These are phyloP conservation scores for Nibea albiflora DNA, from an alignment of 2,113 vertebrate species.

Conservation along the genomic window DNA sequence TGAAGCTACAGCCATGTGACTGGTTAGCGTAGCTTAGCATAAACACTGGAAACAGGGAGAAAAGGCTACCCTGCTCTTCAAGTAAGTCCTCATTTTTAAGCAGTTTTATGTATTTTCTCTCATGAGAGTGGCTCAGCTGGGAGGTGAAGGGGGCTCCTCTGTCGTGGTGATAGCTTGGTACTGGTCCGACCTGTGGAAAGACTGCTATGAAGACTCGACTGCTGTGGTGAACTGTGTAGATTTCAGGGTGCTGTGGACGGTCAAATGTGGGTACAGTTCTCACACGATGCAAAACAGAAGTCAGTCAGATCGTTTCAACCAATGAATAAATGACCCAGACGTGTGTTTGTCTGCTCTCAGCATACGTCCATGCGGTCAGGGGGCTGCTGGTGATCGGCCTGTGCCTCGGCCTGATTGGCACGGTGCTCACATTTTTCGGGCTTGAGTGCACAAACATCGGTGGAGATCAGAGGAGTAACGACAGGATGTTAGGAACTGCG, in stretches of 20 bases:
- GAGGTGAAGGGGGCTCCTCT: slow-evolving; percentile 35
- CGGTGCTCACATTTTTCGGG: slow-evolving; percentile 63
- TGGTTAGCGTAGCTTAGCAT: background rate
- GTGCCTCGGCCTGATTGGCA: slow-evolving; percentile 47
- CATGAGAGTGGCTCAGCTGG: slow-evolving; percentile 45
- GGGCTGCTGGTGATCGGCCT: slow-evolving; percentile 68
- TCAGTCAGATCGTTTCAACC: background rate
- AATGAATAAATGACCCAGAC: background rate
- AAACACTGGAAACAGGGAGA: background rate
- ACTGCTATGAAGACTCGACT: slow-evolving; percentile 52
- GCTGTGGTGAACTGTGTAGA: slow-evolving; percentile 49
- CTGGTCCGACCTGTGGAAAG: slow-evolving; percentile 55
- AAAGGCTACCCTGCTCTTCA: background rate
- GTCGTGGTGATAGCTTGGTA: slow-evolving; percentile 43
- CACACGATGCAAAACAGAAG: background rate
- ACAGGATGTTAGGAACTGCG: slow-evolving; percentile 38
- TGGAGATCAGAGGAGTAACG: slow-evolving; percentile 26
- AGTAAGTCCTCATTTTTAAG: background rate
- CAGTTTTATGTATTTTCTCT: background rate
- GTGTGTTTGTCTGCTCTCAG: slow-evolving; percentile 2
- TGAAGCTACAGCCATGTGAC: too few relatives aligned
- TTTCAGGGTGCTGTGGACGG: slow-evolving; percentile 30
- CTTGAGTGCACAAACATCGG: slow-evolving; percentile 74
- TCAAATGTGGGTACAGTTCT: slow-evolving; percentile 32
- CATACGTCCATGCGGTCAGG: slow-evolving; percentile 58